Evolutionary conservation across 1,140 invertebrate genomes (phyloP).

Genomic region (Idris sp.): DNA sequence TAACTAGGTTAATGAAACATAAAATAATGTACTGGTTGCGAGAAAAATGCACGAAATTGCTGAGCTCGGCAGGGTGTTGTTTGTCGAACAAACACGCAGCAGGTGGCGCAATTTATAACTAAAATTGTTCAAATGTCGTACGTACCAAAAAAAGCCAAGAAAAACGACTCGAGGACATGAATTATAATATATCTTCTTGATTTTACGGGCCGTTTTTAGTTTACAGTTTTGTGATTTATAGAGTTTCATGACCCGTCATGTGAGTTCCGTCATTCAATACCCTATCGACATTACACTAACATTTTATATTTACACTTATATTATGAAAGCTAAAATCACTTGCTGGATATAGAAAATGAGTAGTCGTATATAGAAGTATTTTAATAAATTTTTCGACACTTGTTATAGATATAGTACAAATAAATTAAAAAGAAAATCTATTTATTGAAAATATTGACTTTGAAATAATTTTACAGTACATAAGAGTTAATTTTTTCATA

Average conservation of each 20-base stretch:
- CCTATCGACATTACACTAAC: conserved; percentile 9
- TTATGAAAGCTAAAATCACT: too few species aligned
- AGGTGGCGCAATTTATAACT: conserved; percentile 56
- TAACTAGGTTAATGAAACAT: conserved; percentile 55
- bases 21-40: conserved; percentile 30
- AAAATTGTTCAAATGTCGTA: conserved; percentile 56
- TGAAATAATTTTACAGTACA: too few species aligned
- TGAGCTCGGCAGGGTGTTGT: conserved; percentile 42
- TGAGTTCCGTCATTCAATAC: conserved; percentile 10
- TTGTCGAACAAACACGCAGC: conserved; percentile 52
- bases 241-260: neutral
- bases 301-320: too few species aligned
- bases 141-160: conserved; percentile 33
- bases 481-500: too few species aligned
- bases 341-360: too few species aligned
- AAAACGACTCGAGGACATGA: conserved; percentile 43
- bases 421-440: too few species aligned
- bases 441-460: too few species aligned
- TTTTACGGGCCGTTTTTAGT: conserved; percentile 31
- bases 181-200: conserved; percentile 57
- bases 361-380: too few species aligned
- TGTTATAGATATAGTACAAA: too few species aligned
- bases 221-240: conserved; percentile 43
- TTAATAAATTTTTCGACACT: too few species aligned
- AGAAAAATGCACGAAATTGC: conserved; percentile 40